Evolutionary conservation across 2,888 invertebrate species (phyloP).

Genomic region (Dromius quadrimaculatus): DNA sequence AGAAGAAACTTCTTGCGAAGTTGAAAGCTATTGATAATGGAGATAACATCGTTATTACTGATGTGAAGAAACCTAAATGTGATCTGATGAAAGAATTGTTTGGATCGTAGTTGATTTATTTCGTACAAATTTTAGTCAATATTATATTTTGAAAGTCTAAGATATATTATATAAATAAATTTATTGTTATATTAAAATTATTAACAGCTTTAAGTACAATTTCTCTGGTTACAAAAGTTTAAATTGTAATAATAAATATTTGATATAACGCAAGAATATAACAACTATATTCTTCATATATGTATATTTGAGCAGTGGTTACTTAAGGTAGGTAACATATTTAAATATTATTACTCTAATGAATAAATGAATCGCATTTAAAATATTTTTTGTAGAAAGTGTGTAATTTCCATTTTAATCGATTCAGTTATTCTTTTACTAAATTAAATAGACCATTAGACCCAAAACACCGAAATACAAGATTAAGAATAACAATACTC

Average conservation of each 20-base stretch:
- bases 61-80: conserved; percentile 55
- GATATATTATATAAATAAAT: conserved; percentile 40
- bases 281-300: conserved; percentile 6
- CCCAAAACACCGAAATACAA: not conserved
- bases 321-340: too few species aligned
- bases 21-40: conserved; percentile 74
- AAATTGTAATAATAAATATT: conserved; percentile 1
- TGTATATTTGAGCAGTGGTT: conserved; percentile 2
- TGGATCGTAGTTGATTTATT: conserved; percentile 53
- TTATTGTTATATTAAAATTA: conserved; percentile 27
- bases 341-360: too few species aligned
- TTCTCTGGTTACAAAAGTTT: not conserved
- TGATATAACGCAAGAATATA: not conserved
- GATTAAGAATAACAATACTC: not conserved
- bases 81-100: conserved; percentile 60
- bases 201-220: conserved; percentile 4
- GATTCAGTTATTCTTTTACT: too few species aligned
- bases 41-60: conserved; percentile 59
- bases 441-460: too few species aligned
- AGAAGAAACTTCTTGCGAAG: conserved; percentile 73
- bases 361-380: too few species aligned
- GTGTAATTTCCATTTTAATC: too few species aligned
- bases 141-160: conserved; percentile 26
- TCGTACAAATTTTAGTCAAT: conserved; percentile 41
- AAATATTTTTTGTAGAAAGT: too few species aligned